A percentile compares a stretch with the other conserved stretches of the same genome.
phyloP scores from a whole-genome alignment of 1,140 invertebrate species.

The Drosophila cardini region DNA sequence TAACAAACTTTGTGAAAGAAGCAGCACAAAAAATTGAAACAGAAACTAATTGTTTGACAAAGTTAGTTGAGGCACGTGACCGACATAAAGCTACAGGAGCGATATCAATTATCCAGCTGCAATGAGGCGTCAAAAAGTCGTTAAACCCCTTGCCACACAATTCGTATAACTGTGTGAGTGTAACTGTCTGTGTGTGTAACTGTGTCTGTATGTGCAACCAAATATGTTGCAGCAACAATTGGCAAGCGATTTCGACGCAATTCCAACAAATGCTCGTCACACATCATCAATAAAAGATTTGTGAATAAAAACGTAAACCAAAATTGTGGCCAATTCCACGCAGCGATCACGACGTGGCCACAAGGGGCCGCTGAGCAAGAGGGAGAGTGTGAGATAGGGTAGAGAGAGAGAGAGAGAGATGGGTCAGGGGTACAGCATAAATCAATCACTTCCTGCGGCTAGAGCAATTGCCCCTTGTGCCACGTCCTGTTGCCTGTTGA shows the following conservation, averaged over 20 bases:
- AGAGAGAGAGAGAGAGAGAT: not conserved
- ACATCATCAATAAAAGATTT: slow-evolving; percentile 81
- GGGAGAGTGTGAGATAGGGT: not conserved
- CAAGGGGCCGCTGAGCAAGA: not conserved
- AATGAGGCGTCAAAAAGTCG: slow-evolving; percentile 70
- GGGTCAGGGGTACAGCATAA: slow-evolving; percentile 48
- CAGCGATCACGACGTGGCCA: slow-evolving; percentile 31
- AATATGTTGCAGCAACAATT: slow-evolving; percentile 35
- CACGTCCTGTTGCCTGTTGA: slow-evolving; percentile 32
- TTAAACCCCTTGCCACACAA: slow-evolving; percentile 11
- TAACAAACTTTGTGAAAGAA: slow-evolving; percentile 44
- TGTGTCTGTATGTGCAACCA: slow-evolving; percentile 19
- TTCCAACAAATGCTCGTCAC: slow-evolving; percentile 61
- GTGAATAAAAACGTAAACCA: slow-evolving; percentile 59
- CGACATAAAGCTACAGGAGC: slow-evolving; percentile 58
- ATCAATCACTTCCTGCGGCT: slow-evolving; percentile 78
- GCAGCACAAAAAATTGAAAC: slow-evolving; percentile 16
- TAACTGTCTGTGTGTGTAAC: slow-evolving; percentile 12
- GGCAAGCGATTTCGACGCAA: slow-evolving; percentile 14
- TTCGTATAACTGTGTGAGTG: not conserved
- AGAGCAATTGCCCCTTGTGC: slow-evolving; percentile 54
- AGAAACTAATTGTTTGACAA: slow-evolving; percentile 77
- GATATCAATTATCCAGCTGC: slow-evolving; percentile 68
- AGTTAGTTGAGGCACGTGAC: slow-evolving; percentile 74
- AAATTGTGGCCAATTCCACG: slow-evolving; percentile 66